phyloP scores from a whole-genome alignment of 2,888 invertebrate species.

The Steinernema scapterisci region DNA sequence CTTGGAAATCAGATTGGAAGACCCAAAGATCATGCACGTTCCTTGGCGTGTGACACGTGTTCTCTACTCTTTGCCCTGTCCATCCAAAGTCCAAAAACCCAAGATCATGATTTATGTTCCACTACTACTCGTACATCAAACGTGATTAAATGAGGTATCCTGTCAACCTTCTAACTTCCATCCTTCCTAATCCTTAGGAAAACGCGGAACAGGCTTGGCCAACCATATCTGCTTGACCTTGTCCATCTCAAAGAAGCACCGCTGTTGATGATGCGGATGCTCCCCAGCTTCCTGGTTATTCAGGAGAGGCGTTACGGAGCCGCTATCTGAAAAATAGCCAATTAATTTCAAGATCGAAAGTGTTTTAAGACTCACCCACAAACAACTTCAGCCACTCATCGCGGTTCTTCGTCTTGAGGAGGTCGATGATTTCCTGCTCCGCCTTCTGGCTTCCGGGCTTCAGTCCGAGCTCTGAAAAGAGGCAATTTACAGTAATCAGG shows the following conservation, averaged over 20 bases:
- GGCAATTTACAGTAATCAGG: conserved; percentile 13
- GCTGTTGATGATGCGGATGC: conserved; percentile 23
- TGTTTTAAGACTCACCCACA: neutral
- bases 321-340: neutral
- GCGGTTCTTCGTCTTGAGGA: neutral
- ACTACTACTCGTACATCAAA: no score
- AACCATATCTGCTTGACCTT: neutral
- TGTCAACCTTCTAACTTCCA: no score
- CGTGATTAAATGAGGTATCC: no score
- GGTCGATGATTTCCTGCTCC: neutral
- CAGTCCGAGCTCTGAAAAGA: conserved; percentile 1
- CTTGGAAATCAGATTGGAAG: no score
- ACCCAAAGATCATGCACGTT: no score
- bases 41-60: no score
- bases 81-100: no score
- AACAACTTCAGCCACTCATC: conserved; percentile 25
- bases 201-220: conserved; percentile 27
- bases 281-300: conserved; percentile 1
- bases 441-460: neutral
- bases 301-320: conserved; percentile 5
- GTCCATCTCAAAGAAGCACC: conserved; percentile 16
- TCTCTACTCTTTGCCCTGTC: no score
- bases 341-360: no score
- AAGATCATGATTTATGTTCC: no score
- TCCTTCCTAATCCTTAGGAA: neutral